Conservation (phyloP, 1,140 invertebrate genomes). For the Drosophila auraria region DNA sequence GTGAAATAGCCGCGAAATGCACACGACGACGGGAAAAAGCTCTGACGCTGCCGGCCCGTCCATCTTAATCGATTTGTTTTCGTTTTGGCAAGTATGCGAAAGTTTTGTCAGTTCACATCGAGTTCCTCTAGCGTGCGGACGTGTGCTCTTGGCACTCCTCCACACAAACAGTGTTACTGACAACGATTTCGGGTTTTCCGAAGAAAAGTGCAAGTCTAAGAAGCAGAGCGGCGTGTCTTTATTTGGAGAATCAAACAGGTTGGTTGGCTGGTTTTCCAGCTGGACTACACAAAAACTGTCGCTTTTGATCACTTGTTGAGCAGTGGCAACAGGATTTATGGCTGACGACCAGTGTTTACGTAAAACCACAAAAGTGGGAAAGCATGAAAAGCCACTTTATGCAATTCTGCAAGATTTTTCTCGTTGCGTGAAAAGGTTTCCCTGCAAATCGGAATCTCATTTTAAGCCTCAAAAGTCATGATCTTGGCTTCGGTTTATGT, state of each 20-base stretch:
- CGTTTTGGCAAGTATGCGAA: slow-evolving; percentile 42
- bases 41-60: slow-evolving; percentile 33
- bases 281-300: neutral
- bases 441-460: slow-evolving; percentile 4
- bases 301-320: slow-evolving; percentile 22
- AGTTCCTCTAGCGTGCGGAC: slow-evolving; percentile 56
- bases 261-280: slow-evolving; percentile 63
- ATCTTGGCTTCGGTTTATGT: slow-evolving; percentile 21
- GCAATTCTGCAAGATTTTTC: slow-evolving; percentile 21
- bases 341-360: slow-evolving; percentile 57
- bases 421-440: neutral
- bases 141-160: slow-evolving; percentile 45
- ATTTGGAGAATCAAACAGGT: slow-evolving; percentile 65
- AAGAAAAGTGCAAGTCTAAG: slow-evolving; percentile 61
- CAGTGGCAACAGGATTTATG: slow-evolving; percentile 44
- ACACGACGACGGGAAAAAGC: slow-evolving; percentile 37
- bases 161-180: slow-evolving; percentile 15
- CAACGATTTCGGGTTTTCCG: slow-evolving; percentile 28
- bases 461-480: slow-evolving; percentile 22
- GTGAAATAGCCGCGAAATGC: slow-evolving; percentile 33
- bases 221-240: slow-evolving; percentile 20
- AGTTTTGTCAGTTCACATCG: slow-evolving; percentile 52
- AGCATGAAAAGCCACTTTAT: slow-evolving; percentile 12
- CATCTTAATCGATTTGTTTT: slow-evolving; percentile 60
- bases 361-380: slow-evolving; percentile 33